Percentiles rank a stretch among this genome's conserved stretches.
phyloP scores from a whole-genome alignment of 2,113 vertebrate species.

The Polyodon spathula region DNA sequence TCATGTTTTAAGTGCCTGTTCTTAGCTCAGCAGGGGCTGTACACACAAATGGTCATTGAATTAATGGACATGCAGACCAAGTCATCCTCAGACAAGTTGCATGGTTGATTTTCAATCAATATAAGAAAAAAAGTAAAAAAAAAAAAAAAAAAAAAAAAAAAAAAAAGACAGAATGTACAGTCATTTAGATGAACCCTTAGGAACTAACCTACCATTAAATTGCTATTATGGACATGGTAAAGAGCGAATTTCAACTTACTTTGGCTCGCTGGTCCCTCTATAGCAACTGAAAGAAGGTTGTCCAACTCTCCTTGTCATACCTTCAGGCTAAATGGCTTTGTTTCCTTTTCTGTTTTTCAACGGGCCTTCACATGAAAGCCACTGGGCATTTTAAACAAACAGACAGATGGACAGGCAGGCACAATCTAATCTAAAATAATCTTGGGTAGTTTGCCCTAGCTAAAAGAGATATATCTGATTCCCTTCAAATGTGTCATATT shows the following conservation, averaged over 20 bases:
- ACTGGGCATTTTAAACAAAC: background rate
- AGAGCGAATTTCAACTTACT: conserved; percentile 1
- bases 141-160: background rate
- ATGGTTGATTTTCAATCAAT: no score
- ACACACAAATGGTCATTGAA: no score
- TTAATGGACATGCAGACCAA: no score
- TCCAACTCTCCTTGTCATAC: background rate
- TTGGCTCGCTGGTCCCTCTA: background rate
- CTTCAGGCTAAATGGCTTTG: background rate
- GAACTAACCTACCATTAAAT: background rate
- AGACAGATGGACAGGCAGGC: background rate
- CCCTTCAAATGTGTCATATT: no score
- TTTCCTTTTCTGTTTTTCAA: background rate
- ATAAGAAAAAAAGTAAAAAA: no score
- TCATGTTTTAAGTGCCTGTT: background rate
- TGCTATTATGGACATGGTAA: background rate
- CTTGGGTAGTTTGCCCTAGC: no score
- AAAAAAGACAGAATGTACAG: background rate
- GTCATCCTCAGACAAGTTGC: no score
- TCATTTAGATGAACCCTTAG: background rate
- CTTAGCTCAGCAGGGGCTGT: background rate
- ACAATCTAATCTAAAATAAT: no score
- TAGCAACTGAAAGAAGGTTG: background rate
- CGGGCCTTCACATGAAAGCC: no score
- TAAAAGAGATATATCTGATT: no score